Conservation (phyloP, 2,797 vertebrate genomes). For the Oceanodroma leucorhoa region DNA sequence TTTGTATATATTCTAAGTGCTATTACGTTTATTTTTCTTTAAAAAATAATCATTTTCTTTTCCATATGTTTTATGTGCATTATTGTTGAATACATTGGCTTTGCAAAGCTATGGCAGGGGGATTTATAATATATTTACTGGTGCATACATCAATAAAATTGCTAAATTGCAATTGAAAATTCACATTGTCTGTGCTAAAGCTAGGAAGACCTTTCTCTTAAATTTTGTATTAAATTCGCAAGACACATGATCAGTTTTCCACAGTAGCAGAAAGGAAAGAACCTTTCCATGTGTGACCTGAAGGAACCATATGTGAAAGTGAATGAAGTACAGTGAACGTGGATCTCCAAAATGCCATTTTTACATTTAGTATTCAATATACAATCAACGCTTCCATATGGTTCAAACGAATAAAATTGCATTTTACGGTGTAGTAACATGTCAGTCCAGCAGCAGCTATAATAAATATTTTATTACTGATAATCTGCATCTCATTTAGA, state of each 20-base stretch:
- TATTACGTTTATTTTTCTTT: constrained; percentile 2
- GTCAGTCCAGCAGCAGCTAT: neutral
- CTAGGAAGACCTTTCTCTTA: neutral
- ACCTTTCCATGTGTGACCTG: neutral
- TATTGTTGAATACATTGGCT: neutral
- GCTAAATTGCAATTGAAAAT: neutral
- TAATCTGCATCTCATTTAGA: neutral
- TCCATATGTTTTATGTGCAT: constrained; percentile 16
- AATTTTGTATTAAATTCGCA: neutral
- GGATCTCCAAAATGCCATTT: neutral
- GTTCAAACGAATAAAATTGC: neutral
- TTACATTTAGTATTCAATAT: neutral
- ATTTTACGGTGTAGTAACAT: neutral
- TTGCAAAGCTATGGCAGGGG: neutral
- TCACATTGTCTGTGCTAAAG: neutral
- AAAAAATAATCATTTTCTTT: neutral
- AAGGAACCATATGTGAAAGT: neutral
- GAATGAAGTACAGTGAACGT: neutral
- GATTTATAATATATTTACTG: neutral
- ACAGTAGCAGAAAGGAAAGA: neutral
- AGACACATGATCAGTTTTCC: neutral
- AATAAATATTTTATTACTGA: constrained; percentile 12
- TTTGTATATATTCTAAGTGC: neutral
- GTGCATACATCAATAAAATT: neutral
- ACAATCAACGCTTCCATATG: neutral